phyloP scores from a whole-genome alignment of 2,113 vertebrate genomes.

The Hippocampus barbouri region DNA sequence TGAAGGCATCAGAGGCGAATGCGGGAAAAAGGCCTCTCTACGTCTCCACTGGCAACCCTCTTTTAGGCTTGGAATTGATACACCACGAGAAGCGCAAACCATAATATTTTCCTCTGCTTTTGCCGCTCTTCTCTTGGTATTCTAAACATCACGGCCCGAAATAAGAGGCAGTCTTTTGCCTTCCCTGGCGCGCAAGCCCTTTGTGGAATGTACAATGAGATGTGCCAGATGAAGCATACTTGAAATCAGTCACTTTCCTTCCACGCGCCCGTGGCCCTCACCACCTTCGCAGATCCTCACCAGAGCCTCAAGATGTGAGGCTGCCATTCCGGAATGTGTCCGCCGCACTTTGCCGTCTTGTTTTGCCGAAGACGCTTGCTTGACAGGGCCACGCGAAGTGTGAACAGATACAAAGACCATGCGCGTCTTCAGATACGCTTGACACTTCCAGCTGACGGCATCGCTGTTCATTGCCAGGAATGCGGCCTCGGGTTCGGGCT shows the following conservation, averaged over 20 bases:
- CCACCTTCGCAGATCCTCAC: background rate
- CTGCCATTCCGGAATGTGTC: slow-evolving; percentile 22
- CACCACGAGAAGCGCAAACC: slow-evolving; percentile 10
- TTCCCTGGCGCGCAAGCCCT: slow-evolving; percentile 46
- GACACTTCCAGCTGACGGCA: slow-evolving; percentile 34
- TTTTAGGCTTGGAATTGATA: slow-evolving; percentile 13
- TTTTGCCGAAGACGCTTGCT: slow-evolving; percentile 3
- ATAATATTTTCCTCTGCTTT: slow-evolving; percentile 15
- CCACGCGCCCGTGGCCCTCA: slow-evolving; percentile 23
- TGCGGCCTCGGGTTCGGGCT: slow-evolving; percentile 33
- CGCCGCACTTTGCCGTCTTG: slow-evolving; percentile 2
- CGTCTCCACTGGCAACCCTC: slow-evolving; percentile 23
- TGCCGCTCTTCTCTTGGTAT: slow-evolving; percentile 4
- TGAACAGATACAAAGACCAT: slow-evolving; percentile 31
- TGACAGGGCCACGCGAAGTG: slow-evolving; percentile 25
- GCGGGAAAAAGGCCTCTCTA: slow-evolving; percentile 29
- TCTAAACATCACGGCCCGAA: slow-evolving; percentile 17
- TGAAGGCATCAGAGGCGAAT: slow-evolving; percentile 52
- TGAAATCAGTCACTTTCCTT: slow-evolving; percentile 55
- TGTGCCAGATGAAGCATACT: slow-evolving; percentile 54
- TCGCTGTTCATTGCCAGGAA: slow-evolving; percentile 49
- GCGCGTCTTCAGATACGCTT: slow-evolving; percentile 27
- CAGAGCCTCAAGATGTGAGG: slow-evolving; percentile 5
- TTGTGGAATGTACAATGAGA: slow-evolving; percentile 51
- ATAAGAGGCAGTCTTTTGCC: slow-evolving; percentile 53